Conservation (phyloP, 2,113 vertebrate species). For the Pterocles burchelli region DNA sequence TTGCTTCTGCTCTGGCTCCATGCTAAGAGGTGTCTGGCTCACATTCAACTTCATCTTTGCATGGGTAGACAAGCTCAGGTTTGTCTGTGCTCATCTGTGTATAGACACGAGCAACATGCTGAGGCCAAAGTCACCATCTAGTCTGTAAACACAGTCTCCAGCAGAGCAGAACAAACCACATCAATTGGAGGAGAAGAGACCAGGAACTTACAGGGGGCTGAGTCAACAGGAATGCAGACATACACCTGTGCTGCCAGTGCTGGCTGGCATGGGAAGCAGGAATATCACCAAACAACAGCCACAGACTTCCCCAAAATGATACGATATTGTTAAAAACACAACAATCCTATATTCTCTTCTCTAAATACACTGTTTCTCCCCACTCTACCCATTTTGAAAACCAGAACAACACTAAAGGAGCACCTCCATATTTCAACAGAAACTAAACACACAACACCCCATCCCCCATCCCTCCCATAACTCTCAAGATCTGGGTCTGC, state of each 20-base stretch:
- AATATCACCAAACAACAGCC: not conserved
- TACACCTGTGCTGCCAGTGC: not conserved
- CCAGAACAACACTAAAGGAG: not conserved
- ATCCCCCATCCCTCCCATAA: not conserved
- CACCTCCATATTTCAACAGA: not conserved
- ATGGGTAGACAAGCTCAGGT: not conserved
- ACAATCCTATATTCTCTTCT: not conserved
- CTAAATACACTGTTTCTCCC: not conserved
- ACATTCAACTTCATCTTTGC: not conserved
- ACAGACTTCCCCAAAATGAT: not conserved
- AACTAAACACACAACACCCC: not conserved
- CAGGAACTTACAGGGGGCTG: not conserved
- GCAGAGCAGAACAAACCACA: conserved; percentile 24
- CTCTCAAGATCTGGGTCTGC: not conserved
- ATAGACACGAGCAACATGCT: not conserved
- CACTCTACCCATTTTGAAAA: not conserved
- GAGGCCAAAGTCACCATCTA: not conserved
- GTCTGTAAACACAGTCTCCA: not conserved
- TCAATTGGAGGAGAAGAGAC: not conserved
- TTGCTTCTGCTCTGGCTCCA: not conserved
- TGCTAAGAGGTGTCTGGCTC: not conserved
- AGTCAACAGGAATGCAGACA: not conserved
- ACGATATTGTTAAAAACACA: not conserved
- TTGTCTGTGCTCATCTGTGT: not conserved
- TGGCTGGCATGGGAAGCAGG: not conserved